Evolutionary conservation across 2,888 invertebrate genomes (phyloP).

Genomic region (Stomorhina lunata): DNA sequence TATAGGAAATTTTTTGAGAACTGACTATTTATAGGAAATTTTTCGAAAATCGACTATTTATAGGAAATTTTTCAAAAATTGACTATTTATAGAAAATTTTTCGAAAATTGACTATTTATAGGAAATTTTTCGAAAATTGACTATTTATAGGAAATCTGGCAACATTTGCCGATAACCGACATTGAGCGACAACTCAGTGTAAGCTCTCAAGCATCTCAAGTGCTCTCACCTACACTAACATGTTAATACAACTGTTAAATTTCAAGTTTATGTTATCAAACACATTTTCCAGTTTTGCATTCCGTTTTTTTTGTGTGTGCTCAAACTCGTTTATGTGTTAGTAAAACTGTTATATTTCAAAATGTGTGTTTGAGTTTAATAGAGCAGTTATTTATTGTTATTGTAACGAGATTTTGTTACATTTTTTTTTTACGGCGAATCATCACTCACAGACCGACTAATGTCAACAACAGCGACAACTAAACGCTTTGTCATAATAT

Average conservation of each 20-base stretch:
- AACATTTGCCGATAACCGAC: constrained; percentile 17
- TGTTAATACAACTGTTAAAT: constrained; percentile 25
- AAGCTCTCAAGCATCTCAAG: constrained; percentile 29
- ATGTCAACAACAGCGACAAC: not conserved
- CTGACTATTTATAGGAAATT: too few relatives aligned
- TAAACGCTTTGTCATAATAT: constrained; percentile 51
- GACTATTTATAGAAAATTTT: too few relatives aligned
- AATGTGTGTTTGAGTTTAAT: constrained; percentile 19
- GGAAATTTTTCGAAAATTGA: too few relatives aligned
- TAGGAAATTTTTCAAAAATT: too few relatives aligned
- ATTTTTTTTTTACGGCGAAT: not conserved
- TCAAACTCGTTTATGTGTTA: constrained; percentile 39
- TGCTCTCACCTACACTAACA: not conserved
- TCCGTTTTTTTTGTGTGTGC: not conserved
- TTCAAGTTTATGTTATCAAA: constrained; percentile 6
- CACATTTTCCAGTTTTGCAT: not conserved
- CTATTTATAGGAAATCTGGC: not conserved
- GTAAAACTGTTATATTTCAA: constrained; percentile 57
- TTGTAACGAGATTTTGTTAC: not conserved
- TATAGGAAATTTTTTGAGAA: too few relatives aligned
- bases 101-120: too few relatives aligned
- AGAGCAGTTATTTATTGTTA: constrained; percentile 14
- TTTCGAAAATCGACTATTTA: too few relatives aligned
- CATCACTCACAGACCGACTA: too few relatives aligned
- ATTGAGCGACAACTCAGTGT: constrained; percentile 39